Evolutionary conservation across 2,797 vertebrate species (phyloP).

Genomic region (Semaprochilodus insignis): DNA sequence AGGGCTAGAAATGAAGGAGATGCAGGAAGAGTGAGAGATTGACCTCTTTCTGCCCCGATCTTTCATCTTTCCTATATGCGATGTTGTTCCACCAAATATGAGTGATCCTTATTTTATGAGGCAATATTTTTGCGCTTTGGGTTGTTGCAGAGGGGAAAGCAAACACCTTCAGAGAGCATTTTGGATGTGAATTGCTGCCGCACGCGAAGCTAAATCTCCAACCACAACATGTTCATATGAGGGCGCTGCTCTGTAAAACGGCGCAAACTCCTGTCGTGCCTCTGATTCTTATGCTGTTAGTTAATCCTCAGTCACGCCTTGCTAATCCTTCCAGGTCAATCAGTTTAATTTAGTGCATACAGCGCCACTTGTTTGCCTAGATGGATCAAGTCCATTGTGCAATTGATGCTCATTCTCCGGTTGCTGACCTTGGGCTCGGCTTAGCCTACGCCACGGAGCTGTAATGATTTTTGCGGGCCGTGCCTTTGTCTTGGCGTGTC

Average conservation of each 20-base stretch:
- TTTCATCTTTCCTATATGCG: conserved; percentile 65
- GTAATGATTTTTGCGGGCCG: conserved; percentile 66
- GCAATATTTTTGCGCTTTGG: conserved; percentile 59
- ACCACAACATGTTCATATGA: not conserved
- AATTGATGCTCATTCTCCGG: conserved; percentile 68
- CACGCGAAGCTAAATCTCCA: conserved; percentile 7
- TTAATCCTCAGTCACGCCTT: conserved; percentile 17
- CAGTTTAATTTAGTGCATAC: conserved; percentile 53
- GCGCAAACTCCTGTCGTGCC: not conserved
- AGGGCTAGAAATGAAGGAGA: conserved; percentile 40
- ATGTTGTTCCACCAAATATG: conserved; percentile 71
- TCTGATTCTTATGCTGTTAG: conserved; percentile 12
- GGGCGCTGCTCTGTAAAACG: not conserved
- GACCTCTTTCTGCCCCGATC: conserved; percentile 52
- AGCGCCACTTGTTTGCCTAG: conserved; percentile 45
- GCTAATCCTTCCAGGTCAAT: conserved; percentile 33
- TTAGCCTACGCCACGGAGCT: conserved; percentile 64
- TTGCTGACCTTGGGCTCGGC: conserved; percentile 69
- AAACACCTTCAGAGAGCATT: conserved; percentile 30
- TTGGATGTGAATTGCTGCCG: conserved; percentile 13
- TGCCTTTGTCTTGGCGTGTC: conserved; percentile 60
- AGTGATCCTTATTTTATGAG: conserved; percentile 64
- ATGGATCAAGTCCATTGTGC: conserved; percentile 58
- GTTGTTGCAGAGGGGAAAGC: conserved; percentile 30
- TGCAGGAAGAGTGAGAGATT: conserved; percentile 6